phyloP scores from a whole-genome alignment of 2,888 invertebrate genomes.

The Actias luna region DNA sequence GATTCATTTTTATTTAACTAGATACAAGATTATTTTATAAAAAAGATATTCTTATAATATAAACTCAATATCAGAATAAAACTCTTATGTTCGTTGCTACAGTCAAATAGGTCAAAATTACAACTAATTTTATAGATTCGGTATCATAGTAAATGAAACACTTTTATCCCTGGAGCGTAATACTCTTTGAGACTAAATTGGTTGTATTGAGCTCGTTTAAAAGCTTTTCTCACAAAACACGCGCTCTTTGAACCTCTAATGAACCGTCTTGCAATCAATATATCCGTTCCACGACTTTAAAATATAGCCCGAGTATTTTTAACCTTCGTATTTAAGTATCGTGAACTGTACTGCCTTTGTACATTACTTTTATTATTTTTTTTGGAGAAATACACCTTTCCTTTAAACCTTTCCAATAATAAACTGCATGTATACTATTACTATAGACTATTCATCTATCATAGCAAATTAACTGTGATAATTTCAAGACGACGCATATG shows the following conservation, averaged over 20 bases:
- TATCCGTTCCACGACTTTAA: not conserved
- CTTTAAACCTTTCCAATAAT: no score
- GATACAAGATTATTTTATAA: no score
- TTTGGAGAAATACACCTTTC: no score
- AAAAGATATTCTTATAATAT: no score
- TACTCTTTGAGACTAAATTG: conserved; percentile 1
- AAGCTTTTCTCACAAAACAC: not conserved
- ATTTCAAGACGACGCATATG: no score
- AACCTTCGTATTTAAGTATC: not conserved
- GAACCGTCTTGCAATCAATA: conserved; percentile 1
- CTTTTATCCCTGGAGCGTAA: not conserved
- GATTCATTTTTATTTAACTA: no score
- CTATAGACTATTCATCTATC: no score
- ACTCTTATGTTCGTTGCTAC: no score
- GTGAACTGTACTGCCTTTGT: not conserved
- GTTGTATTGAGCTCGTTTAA: not conserved
- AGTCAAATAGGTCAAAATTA: no score
- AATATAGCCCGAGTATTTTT: not conserved
- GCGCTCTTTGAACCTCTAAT: not conserved
- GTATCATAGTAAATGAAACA: not conserved
- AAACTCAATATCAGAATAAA: no score
- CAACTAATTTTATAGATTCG: not conserved
- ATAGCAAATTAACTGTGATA: no score
- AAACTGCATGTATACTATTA: no score
- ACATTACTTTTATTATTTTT: not conserved